Evolutionary conservation across 2,113 vertebrate genomes (phyloP).

Genomic region (Silurus glanis): DNA sequence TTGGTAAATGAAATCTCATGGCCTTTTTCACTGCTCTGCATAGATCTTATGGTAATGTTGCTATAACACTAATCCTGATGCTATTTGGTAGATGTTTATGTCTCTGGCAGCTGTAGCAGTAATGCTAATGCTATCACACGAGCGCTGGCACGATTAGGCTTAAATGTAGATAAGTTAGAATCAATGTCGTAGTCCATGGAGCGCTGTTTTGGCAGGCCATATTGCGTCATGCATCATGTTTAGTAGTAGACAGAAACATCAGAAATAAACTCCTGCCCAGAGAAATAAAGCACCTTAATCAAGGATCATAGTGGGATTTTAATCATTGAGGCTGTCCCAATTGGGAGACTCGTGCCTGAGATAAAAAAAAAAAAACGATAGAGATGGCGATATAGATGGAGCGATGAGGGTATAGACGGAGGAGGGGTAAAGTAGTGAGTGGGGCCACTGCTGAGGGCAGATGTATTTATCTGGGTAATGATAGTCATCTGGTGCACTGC

Average conservation of each 20-base stretch:
- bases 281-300: conserved; percentile 67
- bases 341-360: conserved; percentile 64
- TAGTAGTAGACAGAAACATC: conserved; percentile 56
- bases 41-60: conserved; percentile 36
- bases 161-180: conserved; percentile 23
- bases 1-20: conserved; percentile 55
- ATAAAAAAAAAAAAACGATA: conserved; percentile 21
- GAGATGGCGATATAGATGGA: conserved; percentile 22
- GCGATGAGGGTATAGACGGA: conserved; percentile 30
- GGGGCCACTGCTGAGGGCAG: conserved; percentile 66
- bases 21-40: conserved; percentile 14
- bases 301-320: conserved; percentile 66
- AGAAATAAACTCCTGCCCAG: conserved; percentile 63
- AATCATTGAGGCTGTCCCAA: conserved; percentile 73
- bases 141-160: conserved; percentile 25
- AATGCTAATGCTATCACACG: conserved; percentile 16
- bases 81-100: conserved; percentile 40
- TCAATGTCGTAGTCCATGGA: neutral
- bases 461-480: conserved; percentile 71
- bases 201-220: neutral
- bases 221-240: conserved; percentile 31
- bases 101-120: conserved; percentile 13
- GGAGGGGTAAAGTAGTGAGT: conserved; percentile 42
- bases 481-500: conserved; percentile 68
- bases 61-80: conserved; percentile 42